Base-by-base conservation (phyloP, 2,113 vertebrate species). In the Tricholaema leucomelas region DNA sequence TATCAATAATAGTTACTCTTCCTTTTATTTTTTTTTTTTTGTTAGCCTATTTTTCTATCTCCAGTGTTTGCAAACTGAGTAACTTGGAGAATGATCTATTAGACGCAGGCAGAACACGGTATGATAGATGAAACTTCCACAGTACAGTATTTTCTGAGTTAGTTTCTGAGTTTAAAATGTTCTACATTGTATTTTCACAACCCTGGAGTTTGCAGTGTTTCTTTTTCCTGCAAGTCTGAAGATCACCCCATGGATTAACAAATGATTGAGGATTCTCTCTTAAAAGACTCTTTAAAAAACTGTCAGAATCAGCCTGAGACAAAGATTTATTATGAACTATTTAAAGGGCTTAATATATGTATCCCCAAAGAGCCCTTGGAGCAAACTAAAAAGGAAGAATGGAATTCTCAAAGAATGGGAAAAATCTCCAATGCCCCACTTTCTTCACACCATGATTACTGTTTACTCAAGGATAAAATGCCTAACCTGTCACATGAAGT, bases 241-340 rank as follows among this genome's bases (percentile, higher is more conserved):
- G 97, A 98, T 98, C 97, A 97, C 98, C 97, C 98, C 95, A 97
- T 76, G 97, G 98, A 98, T 98, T 98, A 98, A 97, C 97, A 97
- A 97, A 98, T 98, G 98, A 98, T 97, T 98, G 98, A 98, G 98
- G 97, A 98, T 97, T 97, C 97, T 97, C 97, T 98, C 97, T 98
- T 98, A 98, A 98, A 98, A 98, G 98, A 97, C 97, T 98, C 97
- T 98, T 98, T 98, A 96, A 98, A 98, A 98, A 98, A 97, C 97
- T 98, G 98, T 98, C 98, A 98, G 97, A 98, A 98, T 98, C 97
- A 98, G 98, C 98, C 97, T 93, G 97, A 98, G 98, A 98, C 98
- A 98, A 97, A 98, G 98, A 98, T 98, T 98, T 98, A 98, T 98
- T 98, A 98, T 98, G 97, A 98, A 98, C 98, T 98, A 98, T 98